phyloP scores from a whole-genome alignment of 1,140 invertebrate genomes.

The Asbolus verrucosus region DNA sequence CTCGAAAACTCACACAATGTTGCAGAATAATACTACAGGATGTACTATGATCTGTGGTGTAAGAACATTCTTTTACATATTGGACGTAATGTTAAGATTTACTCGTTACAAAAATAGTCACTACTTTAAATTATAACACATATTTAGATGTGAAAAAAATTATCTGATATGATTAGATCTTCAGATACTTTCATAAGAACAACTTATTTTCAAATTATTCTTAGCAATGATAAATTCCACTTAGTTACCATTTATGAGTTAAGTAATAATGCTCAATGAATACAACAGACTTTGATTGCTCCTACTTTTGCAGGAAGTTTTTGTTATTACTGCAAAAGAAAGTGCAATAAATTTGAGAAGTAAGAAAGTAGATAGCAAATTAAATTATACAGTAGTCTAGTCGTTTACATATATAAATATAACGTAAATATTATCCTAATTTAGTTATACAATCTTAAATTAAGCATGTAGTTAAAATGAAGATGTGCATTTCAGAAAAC shows the following conservation, averaged over 20 bases:
- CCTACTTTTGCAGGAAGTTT: conserved; percentile 53
- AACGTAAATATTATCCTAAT: conserved; percentile 16
- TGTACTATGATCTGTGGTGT: too few relatives aligned
- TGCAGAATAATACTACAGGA: background rate
- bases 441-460: conserved; percentile 13
- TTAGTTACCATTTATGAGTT: conserved; percentile 50
- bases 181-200: background rate
- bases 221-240: conserved; percentile 44
- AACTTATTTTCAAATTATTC: conserved; percentile 29
- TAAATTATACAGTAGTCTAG: conserved; percentile 47
- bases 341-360: conserved; percentile 51
- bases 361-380: conserved; percentile 44
- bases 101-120: background rate
- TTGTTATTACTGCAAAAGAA: conserved; percentile 54
- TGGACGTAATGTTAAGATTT: background rate
- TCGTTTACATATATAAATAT: conserved; percentile 46
- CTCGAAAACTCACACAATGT: background rate
- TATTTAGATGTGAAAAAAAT: too few relatives aligned
- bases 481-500: conserved; percentile 27
- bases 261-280: conserved; percentile 50
- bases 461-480: conserved; percentile 11
- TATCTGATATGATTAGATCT: too few relatives aligned
- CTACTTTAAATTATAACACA: too few relatives aligned
- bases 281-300: conserved; percentile 51
- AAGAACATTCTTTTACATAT: background rate